A percentile compares a stretch with the other conserved stretches of the same genome.
These are phyloP conservation scores for Eudasyphora cyanicolor DNA, from an alignment of 2,888 invertebrate species.

Conservation along the genomic window DNA sequence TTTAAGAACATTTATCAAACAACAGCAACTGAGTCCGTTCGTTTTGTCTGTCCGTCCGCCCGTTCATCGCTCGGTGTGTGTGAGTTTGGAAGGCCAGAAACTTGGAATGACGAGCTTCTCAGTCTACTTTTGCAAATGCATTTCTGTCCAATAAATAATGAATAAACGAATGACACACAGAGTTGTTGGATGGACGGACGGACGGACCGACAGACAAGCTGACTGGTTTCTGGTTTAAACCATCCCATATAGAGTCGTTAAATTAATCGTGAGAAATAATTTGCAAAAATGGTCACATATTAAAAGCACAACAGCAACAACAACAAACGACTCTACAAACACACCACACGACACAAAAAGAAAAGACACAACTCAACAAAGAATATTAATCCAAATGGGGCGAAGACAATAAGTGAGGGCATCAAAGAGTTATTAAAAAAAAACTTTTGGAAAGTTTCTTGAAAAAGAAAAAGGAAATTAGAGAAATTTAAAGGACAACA, in stretches of 20 bases:
- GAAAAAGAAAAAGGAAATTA: too few relatives aligned
- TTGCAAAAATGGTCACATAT: conserved; percentile 72
- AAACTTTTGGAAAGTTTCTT: too few relatives aligned
- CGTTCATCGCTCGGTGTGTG: too few relatives aligned
- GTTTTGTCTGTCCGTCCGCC: neutral
- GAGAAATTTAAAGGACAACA: too few relatives aligned
- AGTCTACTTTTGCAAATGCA: conserved; percentile 27
- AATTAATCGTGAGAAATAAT: conserved; percentile 72
- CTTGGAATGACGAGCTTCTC: neutral
- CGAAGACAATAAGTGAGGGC: too few relatives aligned
- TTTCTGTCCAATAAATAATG: conserved; percentile 11
- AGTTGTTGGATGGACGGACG: neutral
- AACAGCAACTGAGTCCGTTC: neutral
- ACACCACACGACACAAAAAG: neutral
- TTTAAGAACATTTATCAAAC: conserved; percentile 25
- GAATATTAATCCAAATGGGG: too few relatives aligned
- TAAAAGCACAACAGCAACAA: conserved; percentile 21
- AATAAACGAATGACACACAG: conserved; percentile 29
- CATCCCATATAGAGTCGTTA: conserved; percentile 34
- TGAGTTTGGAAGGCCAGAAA: neutral
- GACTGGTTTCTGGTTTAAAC: conserved; percentile 36
- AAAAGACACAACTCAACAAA: neutral
- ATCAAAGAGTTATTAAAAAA: too few relatives aligned
- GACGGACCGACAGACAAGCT: conserved; percentile 2
- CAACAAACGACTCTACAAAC: neutral